Evolutionary conservation across 2,113 vertebrate genomes (phyloP).

Genomic region (Excalfactoria chinensis): DNA sequence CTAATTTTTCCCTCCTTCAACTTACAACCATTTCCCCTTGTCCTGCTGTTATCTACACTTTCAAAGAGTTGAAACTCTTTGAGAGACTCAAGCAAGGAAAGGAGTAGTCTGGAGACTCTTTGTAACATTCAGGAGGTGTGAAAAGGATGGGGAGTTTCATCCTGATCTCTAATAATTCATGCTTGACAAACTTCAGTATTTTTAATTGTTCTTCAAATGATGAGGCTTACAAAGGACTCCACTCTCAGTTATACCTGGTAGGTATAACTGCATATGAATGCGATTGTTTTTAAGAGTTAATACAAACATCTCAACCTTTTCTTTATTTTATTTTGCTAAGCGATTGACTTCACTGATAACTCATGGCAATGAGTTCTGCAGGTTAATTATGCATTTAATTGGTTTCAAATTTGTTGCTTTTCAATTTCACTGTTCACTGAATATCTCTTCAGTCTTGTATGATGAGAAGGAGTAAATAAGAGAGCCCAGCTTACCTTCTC

Average conservation of each 20-base stretch:
- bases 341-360: conserved; percentile 19
- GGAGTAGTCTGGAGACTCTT: accelerated
- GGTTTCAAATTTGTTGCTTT: conserved; percentile 74
- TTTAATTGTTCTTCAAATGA: neutral
- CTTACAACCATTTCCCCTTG: no score
- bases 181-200: accelerated
- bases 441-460: conserved; percentile 32
- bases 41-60: no score
- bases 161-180: accelerated
- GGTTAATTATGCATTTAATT: conserved; percentile 76
- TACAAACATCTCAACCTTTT: conserved; percentile 15
- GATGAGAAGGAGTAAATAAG: conserved; percentile 49
- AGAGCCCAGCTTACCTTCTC: conserved; percentile 38
- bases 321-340: neutral
- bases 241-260: neutral
- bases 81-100: neutral
- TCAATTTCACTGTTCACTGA: conserved; percentile 78
- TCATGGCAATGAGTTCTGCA: conserved; percentile 66
- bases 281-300: neutral
- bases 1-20: no score
- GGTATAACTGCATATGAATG: neutral
- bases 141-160: neutral
- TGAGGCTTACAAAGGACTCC: neutral
- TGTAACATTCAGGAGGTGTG: neutral
- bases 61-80: no score